Base-by-base conservation (phyloP, 2,888 invertebrate species). In the Salticus scenicus region DNA sequence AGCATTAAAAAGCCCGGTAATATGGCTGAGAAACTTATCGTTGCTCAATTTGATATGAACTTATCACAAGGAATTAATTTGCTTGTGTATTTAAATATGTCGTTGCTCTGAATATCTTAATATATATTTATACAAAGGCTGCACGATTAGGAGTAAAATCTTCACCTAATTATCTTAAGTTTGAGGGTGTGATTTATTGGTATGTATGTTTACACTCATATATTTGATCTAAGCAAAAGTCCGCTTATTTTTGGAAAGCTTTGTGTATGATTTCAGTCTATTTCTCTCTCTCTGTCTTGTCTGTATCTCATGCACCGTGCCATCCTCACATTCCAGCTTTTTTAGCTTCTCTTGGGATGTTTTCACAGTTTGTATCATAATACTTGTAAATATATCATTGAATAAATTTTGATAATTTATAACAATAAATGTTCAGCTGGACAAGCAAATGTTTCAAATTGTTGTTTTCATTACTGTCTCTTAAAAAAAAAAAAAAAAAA, bases 281-380 rank as follows among this genome's bases (percentile, higher is more conserved):
- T 57, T 27, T 67, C 67, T 76, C 72, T 72, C 71, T 71, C 14
- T 72, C 71, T 79, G 31, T 70, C 33, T n/a, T n/a, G n/a, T 79
- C 72, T 72, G 33, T 67, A 57, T 78, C 63, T 83, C 76, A 73
- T 47, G 79, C 79, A 79, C 85, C 51, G 14, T 78, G 71, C 85
- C 79, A 80, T 80, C 85, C 79, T 86, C 67, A 79, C 66, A 74
- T 85, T 85, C 69, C 74, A 78, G 84, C 84, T 84, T 84, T 84
- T 85, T 85, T 79, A 74, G 79, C 85, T 86, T 86, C 80, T 80
- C 85, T 86, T 86, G 85, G 80, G 80, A 86, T 86, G 85, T 86
- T 87, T 87, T 87, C 87, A 87, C 87, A 87, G 81, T 87, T 87
- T 87, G 87, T 87, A 87, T 81, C 87, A 87, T 87, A 87, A 81